Conservation (phyloP, 2,888 invertebrate genomes). For the Cetonia aurata region DNA sequence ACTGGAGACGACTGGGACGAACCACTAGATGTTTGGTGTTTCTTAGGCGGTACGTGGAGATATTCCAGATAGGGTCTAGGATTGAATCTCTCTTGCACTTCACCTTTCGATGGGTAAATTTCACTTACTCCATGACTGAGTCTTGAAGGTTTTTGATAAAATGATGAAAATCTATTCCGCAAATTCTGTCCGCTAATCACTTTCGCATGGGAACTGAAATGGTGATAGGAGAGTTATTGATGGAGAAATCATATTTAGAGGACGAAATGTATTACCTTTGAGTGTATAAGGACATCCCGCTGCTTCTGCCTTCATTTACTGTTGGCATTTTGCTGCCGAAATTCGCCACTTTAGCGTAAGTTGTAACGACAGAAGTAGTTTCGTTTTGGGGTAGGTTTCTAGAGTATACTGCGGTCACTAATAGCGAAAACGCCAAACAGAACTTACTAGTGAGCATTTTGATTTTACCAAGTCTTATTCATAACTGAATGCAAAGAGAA, state of each 20-base stretch:
- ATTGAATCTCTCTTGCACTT: slow-evolving; percentile 64
- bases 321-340: slow-evolving; percentile 56
- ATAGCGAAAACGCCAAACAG: slow-evolving; percentile 41
- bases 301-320: slow-evolving; percentile 56
- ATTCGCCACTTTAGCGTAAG: slow-evolving; percentile 63
- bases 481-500: slow-evolving; percentile 23
- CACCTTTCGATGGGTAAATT: slow-evolving; percentile 59
- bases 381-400: slow-evolving; percentile 54
- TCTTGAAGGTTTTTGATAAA: slow-evolving; percentile 47
- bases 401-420: slow-evolving; percentile 44
- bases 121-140: slow-evolving; percentile 48
- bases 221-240: background rate
- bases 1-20: slow-evolving; percentile 48
- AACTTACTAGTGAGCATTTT: slow-evolving; percentile 27
- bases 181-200: slow-evolving; percentile 57
- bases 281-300: slow-evolving; percentile 60
- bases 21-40: slow-evolving; percentile 14
- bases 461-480: slow-evolving; percentile 17
- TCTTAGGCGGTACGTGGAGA: slow-evolving; percentile 35
- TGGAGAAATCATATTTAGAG: slow-evolving; percentile 18
- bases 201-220: slow-evolving; percentile 60
- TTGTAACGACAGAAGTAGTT: slow-evolving; percentile 54
- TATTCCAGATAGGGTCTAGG: slow-evolving; percentile 63
- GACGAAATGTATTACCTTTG: slow-evolving; percentile 58
- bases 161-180: slow-evolving; percentile 51